A percentile compares a stretch with the other conserved stretches of the same genome.
Evolutionary conservation across 1,140 invertebrate species (phyloP).

Genomic region (Condylostylus longicornis): DNA sequence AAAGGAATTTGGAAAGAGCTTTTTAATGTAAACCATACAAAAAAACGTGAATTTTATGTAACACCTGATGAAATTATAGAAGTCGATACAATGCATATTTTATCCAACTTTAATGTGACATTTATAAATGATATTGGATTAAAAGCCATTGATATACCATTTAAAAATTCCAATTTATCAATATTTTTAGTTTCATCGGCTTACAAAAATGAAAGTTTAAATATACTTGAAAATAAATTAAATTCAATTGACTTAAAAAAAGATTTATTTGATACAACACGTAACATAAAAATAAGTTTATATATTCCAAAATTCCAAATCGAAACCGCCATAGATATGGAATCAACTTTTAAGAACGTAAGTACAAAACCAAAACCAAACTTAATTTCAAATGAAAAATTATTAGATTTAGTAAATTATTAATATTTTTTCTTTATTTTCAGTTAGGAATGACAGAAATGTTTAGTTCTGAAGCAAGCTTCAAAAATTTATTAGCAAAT

Average conservation of each 20-base stretch:
- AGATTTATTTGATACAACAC: too few species aligned
- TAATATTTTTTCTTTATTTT: constrained; percentile 31
- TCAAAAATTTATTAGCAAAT: constrained; percentile 39
- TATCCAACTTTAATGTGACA: constrained; percentile 30
- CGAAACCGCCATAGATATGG: too few species aligned
- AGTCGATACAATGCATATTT: constrained; percentile 34
- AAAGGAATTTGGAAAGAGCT: constrained; percentile 42
- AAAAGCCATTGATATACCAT: constrained; percentile 34
- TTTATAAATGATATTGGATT: constrained; percentile 27
- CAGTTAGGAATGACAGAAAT: constrained; percentile 43
- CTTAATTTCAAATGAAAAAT: too few species aligned
- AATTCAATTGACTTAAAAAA: too few species aligned
- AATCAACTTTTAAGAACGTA: too few species aligned
- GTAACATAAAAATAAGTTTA: too few species aligned
- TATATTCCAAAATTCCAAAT: too few species aligned
- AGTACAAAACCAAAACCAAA: too few species aligned
- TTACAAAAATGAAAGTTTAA: constrained; percentile 36
- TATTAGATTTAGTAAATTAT: constrained; percentile 30
- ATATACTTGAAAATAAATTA: constrained; percentile 36
- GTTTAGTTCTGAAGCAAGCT: constrained; percentile 42
- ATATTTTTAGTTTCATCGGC: constrained; percentile 44
- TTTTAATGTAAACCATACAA: constrained; percentile 30
- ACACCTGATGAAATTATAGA: constrained; percentile 24
- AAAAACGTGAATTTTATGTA: constrained; percentile 30
- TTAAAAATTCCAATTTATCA: constrained; percentile 35